These are phyloP conservation scores for Lepidocolaptes lacrymiger DNA, from an alignment of 2,797 vertebrate species.

Conservation along the genomic window DNA sequence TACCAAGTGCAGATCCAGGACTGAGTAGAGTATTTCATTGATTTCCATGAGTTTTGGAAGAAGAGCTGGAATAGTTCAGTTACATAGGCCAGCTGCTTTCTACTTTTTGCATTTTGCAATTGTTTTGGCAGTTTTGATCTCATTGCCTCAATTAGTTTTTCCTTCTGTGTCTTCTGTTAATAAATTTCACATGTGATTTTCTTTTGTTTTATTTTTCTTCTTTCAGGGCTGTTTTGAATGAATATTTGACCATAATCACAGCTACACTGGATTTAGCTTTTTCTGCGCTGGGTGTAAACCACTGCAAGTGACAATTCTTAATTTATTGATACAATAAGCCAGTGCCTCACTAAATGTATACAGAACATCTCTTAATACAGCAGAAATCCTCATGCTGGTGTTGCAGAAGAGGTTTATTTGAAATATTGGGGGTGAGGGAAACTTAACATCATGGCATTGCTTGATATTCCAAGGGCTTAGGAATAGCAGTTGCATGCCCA, in stretches of 20 bases:
- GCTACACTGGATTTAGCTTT: not conserved
- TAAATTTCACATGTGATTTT: not conserved
- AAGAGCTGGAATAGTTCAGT: not conserved
- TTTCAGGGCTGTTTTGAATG: not conserved
- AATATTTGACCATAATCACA: not conserved
- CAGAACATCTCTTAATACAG: not conserved
- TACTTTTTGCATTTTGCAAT: not conserved
- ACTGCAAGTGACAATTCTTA: not conserved
- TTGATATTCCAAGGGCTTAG: not conserved
- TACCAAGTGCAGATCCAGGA: not conserved
- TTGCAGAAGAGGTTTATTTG: not conserved
- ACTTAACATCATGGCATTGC: not conserved
- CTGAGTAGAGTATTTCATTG: not conserved
- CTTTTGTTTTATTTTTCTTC: not conserved
- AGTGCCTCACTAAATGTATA: not conserved
- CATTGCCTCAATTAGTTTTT: not conserved
- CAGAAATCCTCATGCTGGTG: not conserved
- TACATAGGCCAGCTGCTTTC: not conserved
- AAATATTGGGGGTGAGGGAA: not conserved
- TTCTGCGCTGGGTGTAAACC: not conserved
- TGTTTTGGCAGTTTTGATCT: not conserved
- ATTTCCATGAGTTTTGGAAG: not conserved
- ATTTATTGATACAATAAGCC: not conserved
- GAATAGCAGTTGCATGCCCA: not conserved
- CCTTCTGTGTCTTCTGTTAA: not conserved